phyloP scores from a whole-genome alignment of 1,140 invertebrate species.

The Pseudomyrmex gracilis region DNA sequence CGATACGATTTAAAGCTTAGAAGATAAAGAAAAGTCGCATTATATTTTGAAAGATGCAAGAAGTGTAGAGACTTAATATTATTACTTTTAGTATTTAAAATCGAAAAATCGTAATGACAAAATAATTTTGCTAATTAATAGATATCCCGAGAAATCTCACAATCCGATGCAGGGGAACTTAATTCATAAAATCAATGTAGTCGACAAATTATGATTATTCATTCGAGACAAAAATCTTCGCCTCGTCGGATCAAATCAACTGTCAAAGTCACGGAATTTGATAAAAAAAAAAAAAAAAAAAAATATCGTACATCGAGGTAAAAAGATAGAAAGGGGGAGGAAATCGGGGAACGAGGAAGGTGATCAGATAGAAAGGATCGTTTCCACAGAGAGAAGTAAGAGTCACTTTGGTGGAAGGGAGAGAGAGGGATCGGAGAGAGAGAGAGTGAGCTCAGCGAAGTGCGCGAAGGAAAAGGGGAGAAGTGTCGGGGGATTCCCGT shows the following conservation, averaged over 20 bases:
- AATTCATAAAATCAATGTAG: too few relatives aligned
- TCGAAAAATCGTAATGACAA: too few relatives aligned
- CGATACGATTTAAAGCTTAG: conserved; percentile 15
- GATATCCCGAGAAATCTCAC: too few relatives aligned
- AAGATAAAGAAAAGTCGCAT: background rate
- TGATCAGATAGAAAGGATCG: conserved; percentile 60
- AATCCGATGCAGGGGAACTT: too few relatives aligned
- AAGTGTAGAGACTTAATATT: too few relatives aligned
- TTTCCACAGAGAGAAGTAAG: conserved; percentile 14
- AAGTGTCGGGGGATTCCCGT: conserved; percentile 60
- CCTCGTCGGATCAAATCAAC: background rate
- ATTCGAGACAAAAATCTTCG: background rate
- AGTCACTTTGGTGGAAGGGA: background rate
- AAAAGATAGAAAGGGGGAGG: background rate
- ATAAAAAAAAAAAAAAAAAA: conserved; percentile 17
- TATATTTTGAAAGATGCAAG: background rate
- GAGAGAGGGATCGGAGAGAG: too few relatives aligned
- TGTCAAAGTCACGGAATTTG: conserved; percentile 1
- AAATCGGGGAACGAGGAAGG: conserved; percentile 17
- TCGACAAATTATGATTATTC: background rate
- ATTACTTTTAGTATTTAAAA: too few relatives aligned
- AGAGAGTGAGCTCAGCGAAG: background rate
- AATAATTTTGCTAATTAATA: too few relatives aligned
- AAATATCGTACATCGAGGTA: background rate
- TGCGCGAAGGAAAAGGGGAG: background rate